A percentile compares a stretch with the other conserved stretches of the same genome.
These are phyloP conservation scores for Isaurus tuberculatus DNA, from an alignment of 92 coral and sea anemone genomes.

Conservation along the genomic window DNA sequence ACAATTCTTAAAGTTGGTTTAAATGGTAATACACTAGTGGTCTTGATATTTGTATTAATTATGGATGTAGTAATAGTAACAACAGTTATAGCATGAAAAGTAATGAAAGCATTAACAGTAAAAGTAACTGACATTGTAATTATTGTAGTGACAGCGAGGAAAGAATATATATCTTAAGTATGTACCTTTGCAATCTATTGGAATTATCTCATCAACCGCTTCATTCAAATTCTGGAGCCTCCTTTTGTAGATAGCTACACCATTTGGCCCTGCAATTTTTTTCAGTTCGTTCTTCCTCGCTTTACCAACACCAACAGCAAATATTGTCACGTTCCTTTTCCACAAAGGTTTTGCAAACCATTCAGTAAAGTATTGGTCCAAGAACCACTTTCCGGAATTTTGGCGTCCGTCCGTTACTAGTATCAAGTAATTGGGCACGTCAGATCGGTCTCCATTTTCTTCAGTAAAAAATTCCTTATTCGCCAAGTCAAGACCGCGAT, in stretches of 20 bases:
- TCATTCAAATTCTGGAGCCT: neutral
- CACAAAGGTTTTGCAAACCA: conserved; percentile 19
- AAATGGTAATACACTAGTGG: no score
- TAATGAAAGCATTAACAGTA: no score
- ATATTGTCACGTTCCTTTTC: neutral
- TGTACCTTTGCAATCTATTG: conserved; percentile 4
- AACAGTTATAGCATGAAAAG: no score
- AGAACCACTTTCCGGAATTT: neutral
- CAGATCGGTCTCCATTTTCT: conserved; percentile 14
- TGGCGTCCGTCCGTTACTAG: conserved; percentile 20
- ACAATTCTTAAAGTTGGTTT: no score
- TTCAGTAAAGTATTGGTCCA: neutral
- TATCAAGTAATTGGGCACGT: conserved; percentile 6
- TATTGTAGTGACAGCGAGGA: no score
- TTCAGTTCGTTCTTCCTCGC: neutral
- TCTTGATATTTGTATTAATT: no score
- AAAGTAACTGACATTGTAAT: no score
- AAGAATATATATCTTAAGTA: no score
- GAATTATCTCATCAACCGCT: neutral
- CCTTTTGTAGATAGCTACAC: neutral
- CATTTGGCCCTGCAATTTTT: neutral
- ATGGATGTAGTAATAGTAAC: no score
- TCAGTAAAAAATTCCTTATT: neutral
- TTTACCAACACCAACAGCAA: conserved; percentile 13
- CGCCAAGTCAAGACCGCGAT: conserved; percentile 2